Conservation (phyloP, 1,140 invertebrate genomes). For the Aphaenogaster ashmeadi region DNA sequence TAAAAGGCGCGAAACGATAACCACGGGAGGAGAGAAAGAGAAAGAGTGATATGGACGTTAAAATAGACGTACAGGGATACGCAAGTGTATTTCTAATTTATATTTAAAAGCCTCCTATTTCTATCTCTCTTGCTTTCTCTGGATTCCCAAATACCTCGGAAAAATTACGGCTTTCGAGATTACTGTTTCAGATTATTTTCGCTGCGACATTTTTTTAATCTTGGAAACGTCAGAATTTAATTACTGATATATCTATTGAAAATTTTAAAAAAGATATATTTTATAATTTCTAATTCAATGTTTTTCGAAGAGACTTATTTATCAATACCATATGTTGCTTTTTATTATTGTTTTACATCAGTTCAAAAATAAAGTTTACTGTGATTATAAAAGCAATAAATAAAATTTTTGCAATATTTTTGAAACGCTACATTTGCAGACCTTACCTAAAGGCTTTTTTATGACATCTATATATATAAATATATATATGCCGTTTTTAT, state of each 20-base stretch:
- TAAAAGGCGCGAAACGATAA: constrained; percentile 71
- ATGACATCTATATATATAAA: background rate
- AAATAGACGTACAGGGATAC: constrained; percentile 34
- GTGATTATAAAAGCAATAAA: background rate
- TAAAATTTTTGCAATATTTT: background rate
- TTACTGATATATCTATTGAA: background rate
- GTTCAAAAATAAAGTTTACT: background rate
- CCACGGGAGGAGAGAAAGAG: background rate
- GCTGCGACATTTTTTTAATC: background rate
- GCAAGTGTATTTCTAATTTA: constrained; percentile 62
- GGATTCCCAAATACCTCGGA: background rate
- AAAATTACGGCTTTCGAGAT: constrained; percentile 6
- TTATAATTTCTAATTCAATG: background rate
- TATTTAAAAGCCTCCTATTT: constrained; percentile 29
- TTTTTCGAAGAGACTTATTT: background rate
- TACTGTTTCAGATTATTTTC: background rate
- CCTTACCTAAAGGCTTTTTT: background rate
- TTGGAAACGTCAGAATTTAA: background rate
- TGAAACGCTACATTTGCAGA: background rate
- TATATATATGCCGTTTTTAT: background rate
- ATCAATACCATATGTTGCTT: background rate
- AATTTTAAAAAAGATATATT: background rate
- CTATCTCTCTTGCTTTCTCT: background rate
- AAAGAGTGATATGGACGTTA: constrained; percentile 9
- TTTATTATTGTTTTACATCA: background rate